phyloP scores from a whole-genome alignment of 2,888 invertebrate species.

The Chloroclystis v-ata region DNA sequence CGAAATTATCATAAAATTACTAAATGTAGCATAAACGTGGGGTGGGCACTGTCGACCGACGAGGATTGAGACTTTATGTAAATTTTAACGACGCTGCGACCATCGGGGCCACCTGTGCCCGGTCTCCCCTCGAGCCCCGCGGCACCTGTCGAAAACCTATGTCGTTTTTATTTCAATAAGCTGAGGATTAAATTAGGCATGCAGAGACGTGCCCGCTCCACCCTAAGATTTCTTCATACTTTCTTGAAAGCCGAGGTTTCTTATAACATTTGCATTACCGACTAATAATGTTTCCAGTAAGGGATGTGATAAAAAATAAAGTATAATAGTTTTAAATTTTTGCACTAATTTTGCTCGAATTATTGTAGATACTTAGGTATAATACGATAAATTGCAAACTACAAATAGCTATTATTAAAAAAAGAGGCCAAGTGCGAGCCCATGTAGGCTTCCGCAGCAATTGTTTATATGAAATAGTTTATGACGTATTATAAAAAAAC shows the following conservation, averaged over 20 bases:
- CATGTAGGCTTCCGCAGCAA: no score
- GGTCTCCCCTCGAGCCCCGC: conserved; percentile 48
- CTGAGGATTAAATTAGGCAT: conserved; percentile 75
- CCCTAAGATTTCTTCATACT: conserved; percentile 45
- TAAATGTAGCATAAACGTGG: conserved; percentile 78
- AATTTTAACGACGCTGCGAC: conserved; percentile 79
- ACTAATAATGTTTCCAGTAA: no score
- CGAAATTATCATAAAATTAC: conserved; percentile 79
- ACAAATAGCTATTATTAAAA: no score
- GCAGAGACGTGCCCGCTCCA: conserved; percentile 55
- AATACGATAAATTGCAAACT: no score
- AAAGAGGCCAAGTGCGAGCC: no score
- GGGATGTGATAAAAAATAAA: no score
- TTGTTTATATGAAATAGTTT: no score
- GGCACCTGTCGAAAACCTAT: conserved; percentile 78
- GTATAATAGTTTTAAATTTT: no score
- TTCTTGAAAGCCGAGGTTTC: conserved; percentile 32
- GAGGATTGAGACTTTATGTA: conserved; percentile 79
- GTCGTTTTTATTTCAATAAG: conserved; percentile 78
- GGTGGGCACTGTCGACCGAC: conserved; percentile 69
- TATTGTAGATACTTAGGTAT: no score
- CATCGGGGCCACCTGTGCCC: conserved; percentile 75
- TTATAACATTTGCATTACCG: no score
- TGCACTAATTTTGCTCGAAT: no score
- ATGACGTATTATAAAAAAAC: no score